Evolutionary conservation across 92 coral and sea anemone species (phyloP).

Genomic region (Siderastrea radians): DNA sequence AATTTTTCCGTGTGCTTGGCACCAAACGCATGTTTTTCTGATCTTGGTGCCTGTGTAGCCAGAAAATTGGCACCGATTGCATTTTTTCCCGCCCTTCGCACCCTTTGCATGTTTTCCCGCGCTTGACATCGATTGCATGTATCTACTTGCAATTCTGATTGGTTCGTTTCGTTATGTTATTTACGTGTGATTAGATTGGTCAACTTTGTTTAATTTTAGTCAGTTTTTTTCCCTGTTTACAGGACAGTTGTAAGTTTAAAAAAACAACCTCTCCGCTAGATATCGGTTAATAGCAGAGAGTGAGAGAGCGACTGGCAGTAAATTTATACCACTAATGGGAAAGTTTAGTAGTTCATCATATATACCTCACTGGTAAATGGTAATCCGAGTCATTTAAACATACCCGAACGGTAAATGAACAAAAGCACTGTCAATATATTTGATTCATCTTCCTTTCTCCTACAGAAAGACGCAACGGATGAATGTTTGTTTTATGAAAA

Average conservation of each 20-base stretch:
- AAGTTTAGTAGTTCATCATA: too few relatives aligned
- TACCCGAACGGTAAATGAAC: too few relatives aligned
- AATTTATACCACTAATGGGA: too few relatives aligned
- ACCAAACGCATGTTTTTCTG: background rate
- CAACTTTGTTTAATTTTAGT: background rate
- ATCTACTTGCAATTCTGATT: too few relatives aligned
- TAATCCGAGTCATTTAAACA: too few relatives aligned
- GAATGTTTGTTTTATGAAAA: slow-evolving; percentile 81
- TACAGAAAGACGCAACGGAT: slow-evolving; percentile 60
- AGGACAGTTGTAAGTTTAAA: too few relatives aligned
- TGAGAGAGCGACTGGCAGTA: too few relatives aligned
- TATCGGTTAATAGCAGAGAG: too few relatives aligned
- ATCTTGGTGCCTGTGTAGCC: background rate
- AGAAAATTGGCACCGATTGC: background rate
- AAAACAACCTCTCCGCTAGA: too few relatives aligned
- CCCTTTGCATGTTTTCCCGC: background rate
- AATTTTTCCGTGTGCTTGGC: background rate
- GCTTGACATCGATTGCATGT: background rate
- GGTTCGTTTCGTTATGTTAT: background rate
- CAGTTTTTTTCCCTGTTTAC: too few relatives aligned
- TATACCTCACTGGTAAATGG: too few relatives aligned
- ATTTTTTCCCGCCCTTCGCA: background rate
- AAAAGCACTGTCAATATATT: background rate
- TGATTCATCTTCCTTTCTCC: background rate
- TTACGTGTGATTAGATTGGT: background rate